Base-by-base conservation (phyloP, 2,888 invertebrate genomes). In the Lysandra bellargus region DNA sequence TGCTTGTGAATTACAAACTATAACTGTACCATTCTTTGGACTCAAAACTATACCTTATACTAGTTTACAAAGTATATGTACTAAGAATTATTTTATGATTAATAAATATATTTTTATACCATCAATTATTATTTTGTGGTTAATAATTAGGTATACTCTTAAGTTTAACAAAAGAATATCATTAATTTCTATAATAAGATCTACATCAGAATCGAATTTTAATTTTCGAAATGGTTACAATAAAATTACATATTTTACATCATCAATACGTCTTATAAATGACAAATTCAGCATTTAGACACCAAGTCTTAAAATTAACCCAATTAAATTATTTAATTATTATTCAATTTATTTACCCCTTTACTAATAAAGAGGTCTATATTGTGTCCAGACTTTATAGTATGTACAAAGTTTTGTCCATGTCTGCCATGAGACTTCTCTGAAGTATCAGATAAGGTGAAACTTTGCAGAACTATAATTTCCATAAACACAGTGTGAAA, bases 241-340 rank as follows among this genome's bases (percentile, higher is more conserved):
- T 73, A 69, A 69, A 44, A 78, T 61, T 78, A 69, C 12, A 78
- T 61, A 57, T 14, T 57, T 57, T 57, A 57, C 57, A 57, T 57
- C 72, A 78, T 14, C 49, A 69, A 78, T 44, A 72, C 23, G 23
- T 23, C 49, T 53, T 30, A 78, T 30, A 23, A 64, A 76, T 49
- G 69, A 78, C 30, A 69, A 69, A 69, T 76, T 49, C 30, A 76
- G 57, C 49, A 53, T 75, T 74, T 23, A 76, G 76, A 76, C 57
- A 76, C 76, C 76, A 76, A 76, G 17, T 49, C 53, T 33, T 76
- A 75, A 76, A 76, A 76, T 17, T 76, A 76, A 76, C 76, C 76
- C 76, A 76, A 17, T 49, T 75, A 23, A 76, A 33, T 57, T 33
- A 14, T 33, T 33, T 3, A 23, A 33, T 37, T 3, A 23, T 17